These are phyloP conservation scores for Loriculus beryllinus DNA, from an alignment of 2,797 vertebrate species.

Conservation along the genomic window DNA sequence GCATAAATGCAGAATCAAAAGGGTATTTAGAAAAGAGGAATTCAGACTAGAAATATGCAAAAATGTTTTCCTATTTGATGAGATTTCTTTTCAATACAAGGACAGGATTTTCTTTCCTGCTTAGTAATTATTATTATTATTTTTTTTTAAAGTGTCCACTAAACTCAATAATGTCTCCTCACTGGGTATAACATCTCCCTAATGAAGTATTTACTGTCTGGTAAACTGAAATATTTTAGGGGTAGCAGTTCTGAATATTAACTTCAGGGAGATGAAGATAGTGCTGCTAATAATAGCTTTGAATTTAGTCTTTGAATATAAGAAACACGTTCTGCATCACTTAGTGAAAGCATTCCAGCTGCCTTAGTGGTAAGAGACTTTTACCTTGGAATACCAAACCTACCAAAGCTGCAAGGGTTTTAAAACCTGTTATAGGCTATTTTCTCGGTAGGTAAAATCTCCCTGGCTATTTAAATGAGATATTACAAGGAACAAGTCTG, in stretches of 20 bases:
- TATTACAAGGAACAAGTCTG: constrained; percentile 45
- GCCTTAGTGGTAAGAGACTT: neutral
- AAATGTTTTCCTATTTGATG: neutral
- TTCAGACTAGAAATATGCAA: neutral
- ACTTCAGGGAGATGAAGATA: neutral
- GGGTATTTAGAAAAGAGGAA: neutral
- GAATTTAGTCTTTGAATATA: neutral
- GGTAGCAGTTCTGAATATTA: neutral
- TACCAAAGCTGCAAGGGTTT: constrained; percentile 46
- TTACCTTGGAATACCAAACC: constrained; percentile 25
- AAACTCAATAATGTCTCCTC: neutral
- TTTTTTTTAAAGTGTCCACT: constrained; percentile 3
- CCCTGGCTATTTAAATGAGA: constrained; percentile 42
- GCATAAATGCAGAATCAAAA: constrained; percentile 1
- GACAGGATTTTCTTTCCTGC: neutral
- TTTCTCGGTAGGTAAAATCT: constrained; percentile 54
- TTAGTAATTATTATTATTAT: neutral
- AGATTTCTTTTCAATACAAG: neutral
- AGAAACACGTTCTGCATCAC: neutral
- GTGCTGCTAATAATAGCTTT: neutral
- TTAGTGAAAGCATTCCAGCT: neutral
- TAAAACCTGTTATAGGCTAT: constrained; percentile 44
- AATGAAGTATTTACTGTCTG: constrained; percentile 21
- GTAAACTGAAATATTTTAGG: neutral
- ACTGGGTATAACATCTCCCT: neutral